Conservation (phyloP, 2,113 vertebrate species). For the Hemibagrus wyckioides region DNA sequence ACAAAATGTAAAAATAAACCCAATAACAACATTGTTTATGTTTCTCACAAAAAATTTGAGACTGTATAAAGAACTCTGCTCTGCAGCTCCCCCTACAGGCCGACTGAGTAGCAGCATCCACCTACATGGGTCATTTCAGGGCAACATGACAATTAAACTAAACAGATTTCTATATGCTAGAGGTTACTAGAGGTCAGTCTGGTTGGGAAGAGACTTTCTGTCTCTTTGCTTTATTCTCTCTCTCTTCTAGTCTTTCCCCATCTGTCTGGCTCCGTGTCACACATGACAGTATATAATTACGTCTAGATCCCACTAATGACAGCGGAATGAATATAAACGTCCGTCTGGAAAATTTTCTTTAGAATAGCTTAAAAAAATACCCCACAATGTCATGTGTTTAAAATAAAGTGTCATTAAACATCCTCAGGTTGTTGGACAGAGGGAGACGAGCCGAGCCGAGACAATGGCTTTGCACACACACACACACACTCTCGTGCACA, state of each 20-base stretch:
- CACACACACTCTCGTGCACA: neutral
- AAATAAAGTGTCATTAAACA: slow-evolving; percentile 27
- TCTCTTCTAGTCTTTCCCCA: neutral
- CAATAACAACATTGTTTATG: neutral
- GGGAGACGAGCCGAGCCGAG: neutral
- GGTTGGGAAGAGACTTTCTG: neutral
- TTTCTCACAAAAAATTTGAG: neutral
- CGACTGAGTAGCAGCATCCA: neutral
- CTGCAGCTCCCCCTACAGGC: neutral
- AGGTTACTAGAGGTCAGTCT: neutral
- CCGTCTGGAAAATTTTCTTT: slow-evolving; percentile 42
- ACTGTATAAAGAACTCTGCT: too few species aligned
- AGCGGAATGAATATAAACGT: slow-evolving; percentile 39
- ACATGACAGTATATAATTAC: slow-evolving; percentile 53
- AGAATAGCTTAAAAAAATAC: neutral
- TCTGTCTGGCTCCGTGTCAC: slow-evolving; percentile 42
- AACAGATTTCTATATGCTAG: neutral
- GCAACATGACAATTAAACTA: neutral
- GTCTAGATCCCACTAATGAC: slow-evolving; percentile 49
- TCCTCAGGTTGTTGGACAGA: neutral
- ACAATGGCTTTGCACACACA: neutral
- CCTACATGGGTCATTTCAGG: neutral
- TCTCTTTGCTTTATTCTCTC: neutral
- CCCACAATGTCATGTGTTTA: slow-evolving; percentile 32
- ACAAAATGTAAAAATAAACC: neutral